Base-by-base conservation (phyloP, 37 sponge, comb jelly and placozoan genomes). In the Eunapius fragilis region DNA sequence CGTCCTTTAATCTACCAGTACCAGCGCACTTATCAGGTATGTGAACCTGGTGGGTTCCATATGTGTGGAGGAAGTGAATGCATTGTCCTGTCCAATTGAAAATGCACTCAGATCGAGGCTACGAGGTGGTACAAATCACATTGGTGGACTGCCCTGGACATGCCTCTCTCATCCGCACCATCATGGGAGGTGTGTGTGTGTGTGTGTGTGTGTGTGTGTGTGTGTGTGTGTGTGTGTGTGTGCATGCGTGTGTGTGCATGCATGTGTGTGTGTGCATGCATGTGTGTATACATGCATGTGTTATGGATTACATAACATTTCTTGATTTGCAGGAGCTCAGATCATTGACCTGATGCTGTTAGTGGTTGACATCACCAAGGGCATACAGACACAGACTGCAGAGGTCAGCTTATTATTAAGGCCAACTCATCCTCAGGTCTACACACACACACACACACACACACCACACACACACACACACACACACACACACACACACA, bases 91-190 rank as follows among this genome's bases (percentile, higher is more conserved):
- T 5, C n/a, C 79, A 4, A 12, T 50, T 11, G 67, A 45, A n/a
- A n/a, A n/a, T n/a, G 9, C 26, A 25, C 7, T 47, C 70, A 88
- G 91, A 82, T 27, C 32, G 58, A 2, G 70, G 74, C 11, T 89
- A 84, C 79, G 91, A 96, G 7, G 19, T 25, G n/a, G 78, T 98
- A 70, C 93, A 94, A 84, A 87, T 92, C 75, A 98, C 99, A 5
- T 75, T 98, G 30, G 99, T 98, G 23, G 99, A 98, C 76, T 98
- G 99, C 72, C 99, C 99, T 38, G 99, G 99, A 74, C 99, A 98
- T 82, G 99, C 99, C 45, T 96, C 96, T 0, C 97, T 98, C 37
- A 94, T 98, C 67, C 84, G 91, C 22, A 98, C 99, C 36, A 93
- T 98, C 71, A 98, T 98, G 74, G 99, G 99, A 84, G 97, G 97